These are phyloP conservation scores for Tricholaema leucomelas DNA, from an alignment of 2,113 vertebrate species.

Conservation along the genomic window DNA sequence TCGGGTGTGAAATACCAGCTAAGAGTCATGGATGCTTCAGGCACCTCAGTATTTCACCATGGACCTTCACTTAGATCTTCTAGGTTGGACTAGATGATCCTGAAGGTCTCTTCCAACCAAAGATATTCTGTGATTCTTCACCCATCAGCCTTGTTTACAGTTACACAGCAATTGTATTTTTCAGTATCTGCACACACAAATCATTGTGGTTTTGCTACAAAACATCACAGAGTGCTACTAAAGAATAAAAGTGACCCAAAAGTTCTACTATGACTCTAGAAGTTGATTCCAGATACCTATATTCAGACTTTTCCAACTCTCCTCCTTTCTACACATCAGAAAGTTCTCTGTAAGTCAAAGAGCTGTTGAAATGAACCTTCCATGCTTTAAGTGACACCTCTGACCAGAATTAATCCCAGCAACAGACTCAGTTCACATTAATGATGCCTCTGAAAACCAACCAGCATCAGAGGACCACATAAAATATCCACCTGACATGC, in stretches of 20 bases:
- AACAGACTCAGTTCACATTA: fast-evolving
- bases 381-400: fast-evolving
- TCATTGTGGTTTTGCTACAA: fast-evolving
- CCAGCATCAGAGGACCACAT: not conserved
- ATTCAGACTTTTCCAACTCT: not conserved
- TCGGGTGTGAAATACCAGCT: fast-evolving
- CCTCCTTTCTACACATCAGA: not conserved
- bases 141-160: not conserved
- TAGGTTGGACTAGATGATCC: no score
- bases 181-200: not conserved
- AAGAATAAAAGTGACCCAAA: not conserved
- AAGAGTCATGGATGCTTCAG: not conserved
- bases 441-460: fast-evolving
- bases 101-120: no score
- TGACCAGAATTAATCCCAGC: not conserved
- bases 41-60: fast-evolving
- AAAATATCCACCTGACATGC: fast-evolving
- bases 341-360: not conserved
- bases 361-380: fast-evolving
- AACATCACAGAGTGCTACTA: fast-evolving
- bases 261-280: not conserved
- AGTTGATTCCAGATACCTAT: not conserved
- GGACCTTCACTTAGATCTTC: not conserved
- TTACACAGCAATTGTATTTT: fast-evolving
- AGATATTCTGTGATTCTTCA: no score